Evolutionary conservation across 2,797 vertebrate species (phyloP).

Genomic region (Balearica regulorum): DNA sequence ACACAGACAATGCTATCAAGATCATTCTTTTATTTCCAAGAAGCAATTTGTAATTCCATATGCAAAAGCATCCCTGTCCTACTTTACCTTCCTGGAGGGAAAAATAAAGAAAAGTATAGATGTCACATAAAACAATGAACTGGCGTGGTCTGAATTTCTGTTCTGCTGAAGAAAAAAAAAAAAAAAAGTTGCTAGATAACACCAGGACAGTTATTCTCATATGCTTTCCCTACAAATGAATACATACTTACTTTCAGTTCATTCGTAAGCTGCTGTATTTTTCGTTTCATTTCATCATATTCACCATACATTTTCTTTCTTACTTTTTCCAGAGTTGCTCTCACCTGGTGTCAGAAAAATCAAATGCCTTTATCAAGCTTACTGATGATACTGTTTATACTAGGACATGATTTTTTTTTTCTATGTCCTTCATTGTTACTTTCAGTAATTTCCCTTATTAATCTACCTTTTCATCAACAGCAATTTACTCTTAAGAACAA

Average conservation of each 20-base stretch:
- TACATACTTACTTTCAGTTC: slow-evolving; percentile 84
- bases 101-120: not conserved
- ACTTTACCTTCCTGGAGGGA: not conserved
- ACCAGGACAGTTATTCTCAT: not conserved
- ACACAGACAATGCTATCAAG: not conserved
- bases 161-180: not conserved
- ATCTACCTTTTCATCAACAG: not conserved
- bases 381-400: not conserved
- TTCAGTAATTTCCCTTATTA: not conserved
- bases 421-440: not conserved
- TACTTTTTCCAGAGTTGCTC: slow-evolving; percentile 96
- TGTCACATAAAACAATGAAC: not conserved
- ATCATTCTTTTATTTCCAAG: not conserved
- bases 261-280: slow-evolving; percentile 87
- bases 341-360: slow-evolving; percentile 79
- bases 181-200: not conserved
- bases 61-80: not conserved
- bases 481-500: not conserved
- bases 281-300: slow-evolving; percentile 95
- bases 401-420: not conserved
- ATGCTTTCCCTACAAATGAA: not conserved
- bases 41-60: not conserved
- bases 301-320: slow-evolving; percentile 93
- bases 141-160: not conserved
- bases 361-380: not conserved